Conservation (phyloP, 2,888 invertebrate genomes). For the Nebria salina region DNA sequence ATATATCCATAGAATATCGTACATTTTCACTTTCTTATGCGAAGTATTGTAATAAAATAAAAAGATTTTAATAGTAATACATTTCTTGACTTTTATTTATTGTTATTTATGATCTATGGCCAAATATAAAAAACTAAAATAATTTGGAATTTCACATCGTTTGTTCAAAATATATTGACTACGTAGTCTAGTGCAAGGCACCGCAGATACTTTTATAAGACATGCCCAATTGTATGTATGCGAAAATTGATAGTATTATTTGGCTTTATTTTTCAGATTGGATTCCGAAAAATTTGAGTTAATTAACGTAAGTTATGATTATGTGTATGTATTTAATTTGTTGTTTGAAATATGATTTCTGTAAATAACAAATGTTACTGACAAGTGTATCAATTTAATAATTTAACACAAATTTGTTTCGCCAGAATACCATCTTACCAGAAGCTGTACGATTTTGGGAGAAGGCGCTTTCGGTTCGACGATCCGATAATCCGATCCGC, state of each 20-base stretch:
- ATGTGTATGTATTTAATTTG: slow-evolving; percentile 25
- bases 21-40: no score
- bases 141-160: no score
- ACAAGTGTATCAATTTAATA: slow-evolving; percentile 27
- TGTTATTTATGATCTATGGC: no score
- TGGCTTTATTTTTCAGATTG: slow-evolving; percentile 70
- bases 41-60: no score
- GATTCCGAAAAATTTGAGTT: slow-evolving; percentile 84
- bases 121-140: no score
- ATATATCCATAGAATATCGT: no score
- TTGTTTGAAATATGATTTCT: neutral
- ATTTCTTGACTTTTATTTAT: no score
- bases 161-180: no score
- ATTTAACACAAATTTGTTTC: slow-evolving; percentile 53
- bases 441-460: slow-evolving; percentile 96
- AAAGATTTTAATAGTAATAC: no score
- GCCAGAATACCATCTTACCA: slow-evolving; percentile 86
- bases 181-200: no score
- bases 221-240: neutral
- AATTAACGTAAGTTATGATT: slow-evolving; percentile 82
- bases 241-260: slow-evolving; percentile 40
- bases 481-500: slow-evolving; percentile 85
- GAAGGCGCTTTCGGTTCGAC: slow-evolving; percentile 86
- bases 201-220: no score
- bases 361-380: no score